Percentiles rank a stretch among this genome's conserved stretches.
Evolutionary conservation across 2,113 vertebrate species (phyloP).

Genomic region (Trochalopteron elliotii): DNA sequence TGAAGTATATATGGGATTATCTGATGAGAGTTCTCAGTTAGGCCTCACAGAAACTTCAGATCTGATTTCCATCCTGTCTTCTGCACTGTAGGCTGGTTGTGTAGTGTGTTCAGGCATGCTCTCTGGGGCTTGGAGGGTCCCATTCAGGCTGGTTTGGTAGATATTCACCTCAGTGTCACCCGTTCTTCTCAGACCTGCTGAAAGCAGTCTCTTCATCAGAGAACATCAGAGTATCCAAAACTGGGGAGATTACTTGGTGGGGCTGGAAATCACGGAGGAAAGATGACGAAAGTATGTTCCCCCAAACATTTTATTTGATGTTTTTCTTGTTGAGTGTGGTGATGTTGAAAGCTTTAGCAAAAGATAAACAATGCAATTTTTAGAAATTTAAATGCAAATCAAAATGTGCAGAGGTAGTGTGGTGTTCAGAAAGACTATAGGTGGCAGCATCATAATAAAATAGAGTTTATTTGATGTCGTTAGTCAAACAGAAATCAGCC

Average conservation of each 20-base stretch:
- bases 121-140: neutral
- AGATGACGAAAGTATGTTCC: neutral
- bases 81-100: neutral
- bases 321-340: neutral
- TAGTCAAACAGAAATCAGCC: neutral
- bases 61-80: neutral
- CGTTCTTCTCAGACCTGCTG: neutral
- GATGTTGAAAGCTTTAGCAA: neutral
- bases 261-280: neutral
- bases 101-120: neutral
- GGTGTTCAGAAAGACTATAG: constrained; percentile 5
- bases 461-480: neutral
- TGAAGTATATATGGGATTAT: neutral
- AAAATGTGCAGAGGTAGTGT: neutral
- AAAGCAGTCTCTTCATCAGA: neutral
- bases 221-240: neutral
- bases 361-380: neutral
- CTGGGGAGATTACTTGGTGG: neutral
- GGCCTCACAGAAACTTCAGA: neutral
- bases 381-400: neutral
- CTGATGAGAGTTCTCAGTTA: neutral
- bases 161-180: neutral
- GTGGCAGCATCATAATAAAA: constrained; percentile 42
- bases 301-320: neutral
- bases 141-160: neutral